Evolutionary conservation across 1,140 invertebrate species (phyloP).

Genomic region (Plectrocnemia conspersa): DNA sequence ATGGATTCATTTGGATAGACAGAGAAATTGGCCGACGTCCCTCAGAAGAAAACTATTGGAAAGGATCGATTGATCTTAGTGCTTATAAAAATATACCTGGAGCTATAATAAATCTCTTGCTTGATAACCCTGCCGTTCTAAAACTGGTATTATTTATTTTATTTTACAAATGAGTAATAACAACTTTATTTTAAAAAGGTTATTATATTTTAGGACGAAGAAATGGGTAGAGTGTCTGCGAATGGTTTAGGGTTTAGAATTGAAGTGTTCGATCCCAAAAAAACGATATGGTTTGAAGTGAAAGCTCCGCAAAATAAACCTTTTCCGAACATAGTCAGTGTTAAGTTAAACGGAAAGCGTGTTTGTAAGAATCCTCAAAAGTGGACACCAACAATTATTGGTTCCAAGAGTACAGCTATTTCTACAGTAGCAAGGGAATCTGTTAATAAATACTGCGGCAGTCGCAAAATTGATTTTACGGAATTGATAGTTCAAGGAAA

Average conservation of each 20-base stretch:
- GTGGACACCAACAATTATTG: conserved; percentile 6
- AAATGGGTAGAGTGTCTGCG: conserved; percentile 18
- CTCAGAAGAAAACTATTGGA: conserved; percentile 27
- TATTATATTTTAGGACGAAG: conserved; percentile 14
- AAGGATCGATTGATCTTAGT: conserved; percentile 13
- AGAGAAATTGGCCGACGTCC: conserved; percentile 24
- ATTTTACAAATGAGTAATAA: background rate
- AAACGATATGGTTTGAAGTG: conserved; percentile 15
- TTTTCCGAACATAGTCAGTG: conserved; percentile 21
- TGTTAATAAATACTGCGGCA: conserved; percentile 36
- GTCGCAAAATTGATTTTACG: conserved; percentile 38
- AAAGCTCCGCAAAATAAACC: conserved; percentile 7
- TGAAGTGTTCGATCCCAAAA: background rate
- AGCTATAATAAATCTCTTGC: conserved; percentile 7
- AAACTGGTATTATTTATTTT: conserved; percentile 13
- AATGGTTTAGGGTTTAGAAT: conserved; percentile 12
- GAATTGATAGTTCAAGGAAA: conserved; percentile 39
- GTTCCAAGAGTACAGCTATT: background rate
- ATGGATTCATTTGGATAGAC: conserved; percentile 19
- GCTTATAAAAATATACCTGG: conserved; percentile 13
- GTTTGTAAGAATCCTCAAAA: conserved; percentile 21
- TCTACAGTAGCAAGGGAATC: conserved; percentile 7
- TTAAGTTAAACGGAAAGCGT: conserved; percentile 11
- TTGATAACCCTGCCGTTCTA: conserved; percentile 14
- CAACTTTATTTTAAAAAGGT: background rate